Base-by-base conservation (phyloP, 2,888 invertebrate genomes). In the Apantesis nais region DNA sequence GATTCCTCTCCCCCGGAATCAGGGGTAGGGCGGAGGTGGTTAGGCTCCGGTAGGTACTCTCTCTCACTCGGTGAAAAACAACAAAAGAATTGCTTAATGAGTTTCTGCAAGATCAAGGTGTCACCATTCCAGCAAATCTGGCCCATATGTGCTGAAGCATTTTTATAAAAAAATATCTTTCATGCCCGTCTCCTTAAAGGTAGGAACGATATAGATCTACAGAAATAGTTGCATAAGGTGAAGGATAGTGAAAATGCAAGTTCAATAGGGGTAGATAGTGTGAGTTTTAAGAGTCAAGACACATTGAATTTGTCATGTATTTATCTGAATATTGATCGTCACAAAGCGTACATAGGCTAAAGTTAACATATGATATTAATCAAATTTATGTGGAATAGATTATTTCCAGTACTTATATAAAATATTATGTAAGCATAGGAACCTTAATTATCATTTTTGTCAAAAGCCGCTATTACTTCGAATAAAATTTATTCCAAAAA, bases 401-500 rank as follows among this genome's bases (percentile, higher is more conserved):
- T 71, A 66, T 73, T 37, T 52, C 44, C 25, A 67, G 64, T 74
- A 76, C 72, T 71, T 75, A 78, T 68, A 73, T 74, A 72, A 73
- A 72, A 75, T 76, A 79, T 77, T 77, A 81, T 76, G 77, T 80
- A 76, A 78, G 76, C 78, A 61, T 88, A 94, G 94, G 94, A 94
- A 94, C 93, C 94, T 93, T 93, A 93, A 94, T 92, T 90, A 92
- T 89, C 91, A 90, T 90, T 89, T 89, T 89, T 86, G 88, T 90
- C 87, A 92, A 93, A 93, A 92, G 87, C 89, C 90, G 86, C 85
- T 86, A 89, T 83, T 90, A 86, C 88, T 91, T 91, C 83, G 87
- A 93, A 93, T 90, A 92, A 92, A 94, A 90, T 94, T 95, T 94
- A 94, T 94, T 94, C 92, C 90, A 94, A 94, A 94, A 95, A 92